Conservation (phyloP, 2,797 vertebrate genomes). For the Myotis vivesi region DNA sequence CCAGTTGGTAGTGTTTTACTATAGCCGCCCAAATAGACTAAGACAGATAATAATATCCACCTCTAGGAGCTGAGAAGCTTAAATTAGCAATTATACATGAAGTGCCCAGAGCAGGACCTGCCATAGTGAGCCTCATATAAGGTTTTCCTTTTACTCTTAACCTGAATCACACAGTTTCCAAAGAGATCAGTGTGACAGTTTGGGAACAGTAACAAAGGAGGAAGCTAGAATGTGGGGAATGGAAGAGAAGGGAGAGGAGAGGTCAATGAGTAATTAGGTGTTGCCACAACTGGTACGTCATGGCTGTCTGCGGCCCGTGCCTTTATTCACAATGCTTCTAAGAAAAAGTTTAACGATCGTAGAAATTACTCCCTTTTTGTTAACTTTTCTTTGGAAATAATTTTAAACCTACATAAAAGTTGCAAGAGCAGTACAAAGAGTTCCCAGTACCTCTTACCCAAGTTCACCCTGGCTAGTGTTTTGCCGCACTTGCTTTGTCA, state of each 20-base stretch:
- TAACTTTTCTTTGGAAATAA: conserved; percentile 3
- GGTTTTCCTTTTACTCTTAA: neutral
- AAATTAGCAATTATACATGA: neutral
- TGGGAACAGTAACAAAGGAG: neutral
- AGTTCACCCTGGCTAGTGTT: neutral
- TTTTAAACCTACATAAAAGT: neutral
- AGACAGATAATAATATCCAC: neutral
- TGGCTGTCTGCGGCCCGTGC: neutral
- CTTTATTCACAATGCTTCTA: neutral
- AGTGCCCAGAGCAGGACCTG: no score
- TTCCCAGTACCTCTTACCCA: neutral
- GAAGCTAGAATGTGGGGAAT: accelerated
- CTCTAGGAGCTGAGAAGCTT: neutral
- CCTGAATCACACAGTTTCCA: neutral
- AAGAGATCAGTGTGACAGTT: neutral
- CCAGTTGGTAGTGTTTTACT: neutral
- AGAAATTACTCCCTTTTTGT: neutral
- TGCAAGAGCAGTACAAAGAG: neutral
- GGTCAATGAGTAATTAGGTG: accelerated
- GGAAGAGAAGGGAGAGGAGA: neutral
- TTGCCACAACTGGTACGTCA: accelerated
- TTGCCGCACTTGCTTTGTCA: neutral
- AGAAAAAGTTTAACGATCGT: neutral
- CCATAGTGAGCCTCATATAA: accelerated
- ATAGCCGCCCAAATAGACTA: neutral